A percentile compares a stretch with the other conserved stretches of the same genome.
Evolutionary conservation across 64 coral and sea anemone species (phyloP).

Genomic region (Platygyra sinensis): DNA sequence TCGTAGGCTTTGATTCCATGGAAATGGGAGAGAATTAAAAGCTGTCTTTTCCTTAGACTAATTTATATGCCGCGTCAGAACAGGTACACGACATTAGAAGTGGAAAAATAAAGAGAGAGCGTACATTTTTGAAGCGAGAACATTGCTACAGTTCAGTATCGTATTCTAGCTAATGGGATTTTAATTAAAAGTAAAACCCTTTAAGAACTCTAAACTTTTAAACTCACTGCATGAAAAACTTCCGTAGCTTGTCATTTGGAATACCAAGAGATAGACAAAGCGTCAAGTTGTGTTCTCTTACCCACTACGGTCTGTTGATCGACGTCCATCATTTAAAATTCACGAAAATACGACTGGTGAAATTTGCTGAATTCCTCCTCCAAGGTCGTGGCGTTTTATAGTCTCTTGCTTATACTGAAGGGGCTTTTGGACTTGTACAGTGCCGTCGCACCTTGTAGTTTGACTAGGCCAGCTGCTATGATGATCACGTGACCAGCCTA

Average conservation of each 20-base stretch:
- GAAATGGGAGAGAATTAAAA: not conserved
- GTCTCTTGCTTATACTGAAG: slow-evolving; percentile 56
- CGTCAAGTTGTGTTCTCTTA: not conserved
- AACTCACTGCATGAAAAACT: slow-evolving; percentile 29
- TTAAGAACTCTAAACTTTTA: slow-evolving; percentile 66
- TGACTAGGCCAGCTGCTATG: slow-evolving; percentile 81
- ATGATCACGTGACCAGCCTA: slow-evolving; percentile 64
- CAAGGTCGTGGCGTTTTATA: slow-evolving; percentile 77
- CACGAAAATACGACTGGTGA: not conserved
- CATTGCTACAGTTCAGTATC: slow-evolving; percentile 62
- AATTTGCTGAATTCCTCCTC: slow-evolving; percentile 57
- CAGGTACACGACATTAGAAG: not conserved
- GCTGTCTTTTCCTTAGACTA: not conserved
- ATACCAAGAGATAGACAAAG: not conserved
- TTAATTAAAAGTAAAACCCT: slow-evolving; percentile 91
- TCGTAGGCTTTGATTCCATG: not conserved
- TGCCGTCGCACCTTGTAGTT: slow-evolving; percentile 65
- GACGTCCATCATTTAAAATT: not conserved
- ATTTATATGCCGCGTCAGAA: not conserved
- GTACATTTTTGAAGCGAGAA: slow-evolving; percentile 60
- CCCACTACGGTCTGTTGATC: slow-evolving; percentile 17
- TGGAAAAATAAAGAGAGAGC: slow-evolving; percentile 52
- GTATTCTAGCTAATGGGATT: slow-evolving; percentile 74
- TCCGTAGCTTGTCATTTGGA: slow-evolving; percentile 24
- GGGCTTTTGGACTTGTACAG: slow-evolving; percentile 78